phyloP scores from a whole-genome alignment of 2,888 invertebrate genomes.

The Idaea straminata region DNA sequence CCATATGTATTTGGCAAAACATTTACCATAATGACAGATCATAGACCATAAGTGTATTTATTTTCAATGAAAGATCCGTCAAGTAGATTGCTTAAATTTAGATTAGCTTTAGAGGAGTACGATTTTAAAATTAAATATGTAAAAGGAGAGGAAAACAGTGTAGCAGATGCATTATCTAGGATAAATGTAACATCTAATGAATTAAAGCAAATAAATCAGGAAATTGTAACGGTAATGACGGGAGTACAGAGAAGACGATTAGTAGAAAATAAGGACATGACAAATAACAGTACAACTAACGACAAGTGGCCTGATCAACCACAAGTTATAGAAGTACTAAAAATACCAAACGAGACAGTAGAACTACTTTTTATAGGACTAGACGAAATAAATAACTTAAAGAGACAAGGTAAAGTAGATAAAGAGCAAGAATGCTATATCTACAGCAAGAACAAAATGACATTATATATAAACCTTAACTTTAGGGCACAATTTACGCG shows the following conservation, averaged over 20 bases:
- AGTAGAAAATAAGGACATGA: conserved; percentile 1
- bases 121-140: conserved; percentile 18
- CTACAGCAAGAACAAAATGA: background rate
- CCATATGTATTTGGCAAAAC: conserved; percentile 20
- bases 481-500: conserved; percentile 10
- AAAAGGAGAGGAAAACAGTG: conserved; percentile 16
- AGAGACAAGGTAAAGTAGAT: background rate
- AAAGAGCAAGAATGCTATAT: background rate
- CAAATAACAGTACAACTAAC: too few relatives aligned
- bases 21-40: conserved; percentile 19
- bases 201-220: conserved; percentile 12
- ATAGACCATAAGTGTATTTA: conserved; percentile 18
- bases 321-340: background rate
- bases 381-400: background rate
- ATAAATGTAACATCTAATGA: conserved; percentile 11
- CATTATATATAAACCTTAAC: background rate
- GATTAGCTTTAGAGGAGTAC: conserved; percentile 3
- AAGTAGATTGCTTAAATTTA: conserved; percentile 19
- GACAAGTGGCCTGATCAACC: too few relatives aligned
- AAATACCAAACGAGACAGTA: background rate
- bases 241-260: conserved; percentile 5
- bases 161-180: conserved; percentile 18
- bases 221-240: conserved; percentile 9
- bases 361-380: background rate
- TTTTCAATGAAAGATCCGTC: conserved; percentile 20